phyloP scores from a whole-genome alignment of 2,113 vertebrate genomes.

The Gorilla gorilla region DNA sequence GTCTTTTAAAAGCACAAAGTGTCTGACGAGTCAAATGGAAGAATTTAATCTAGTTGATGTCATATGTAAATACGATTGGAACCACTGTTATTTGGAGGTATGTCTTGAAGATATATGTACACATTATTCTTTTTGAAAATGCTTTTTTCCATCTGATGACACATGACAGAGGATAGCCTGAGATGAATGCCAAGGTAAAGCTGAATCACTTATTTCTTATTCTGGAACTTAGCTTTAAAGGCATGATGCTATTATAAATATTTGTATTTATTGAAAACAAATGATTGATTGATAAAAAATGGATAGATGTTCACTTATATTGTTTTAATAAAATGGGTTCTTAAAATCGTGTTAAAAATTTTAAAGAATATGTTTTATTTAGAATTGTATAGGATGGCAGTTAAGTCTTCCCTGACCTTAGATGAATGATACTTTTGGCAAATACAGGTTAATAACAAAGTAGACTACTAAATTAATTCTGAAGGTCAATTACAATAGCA shows the following conservation, averaged over 20 bases:
- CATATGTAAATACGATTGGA: background rate
- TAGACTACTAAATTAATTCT: slow-evolving; percentile 22
- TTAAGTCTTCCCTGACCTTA: background rate
- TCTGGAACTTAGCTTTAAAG: background rate
- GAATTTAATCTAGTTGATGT: background rate
- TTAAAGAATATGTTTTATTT: background rate
- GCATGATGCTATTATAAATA: background rate
- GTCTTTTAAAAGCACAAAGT: background rate
- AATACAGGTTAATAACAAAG: background rate
- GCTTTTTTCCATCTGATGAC: background rate
- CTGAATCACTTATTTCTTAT: slow-evolving; percentile 32
- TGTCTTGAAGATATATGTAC: background rate
- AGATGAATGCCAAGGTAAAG: background rate
- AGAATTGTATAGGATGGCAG: background rate
- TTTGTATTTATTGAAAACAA: background rate
- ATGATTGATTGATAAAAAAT: background rate
- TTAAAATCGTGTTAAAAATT: background rate
- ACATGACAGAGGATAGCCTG: background rate
- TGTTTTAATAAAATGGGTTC: background rate
- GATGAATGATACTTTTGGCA: background rate
- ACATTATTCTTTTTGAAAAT: background rate
- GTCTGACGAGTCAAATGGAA: background rate
- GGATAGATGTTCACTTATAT: background rate
- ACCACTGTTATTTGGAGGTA: background rate
- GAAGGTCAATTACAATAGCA: slow-evolving; percentile 23